Evolutionary conservation across 2,888 invertebrate genomes (phyloP), one percentile per base, ranked within the genome.

Genomic region (Notodonta ziczac): DNA sequence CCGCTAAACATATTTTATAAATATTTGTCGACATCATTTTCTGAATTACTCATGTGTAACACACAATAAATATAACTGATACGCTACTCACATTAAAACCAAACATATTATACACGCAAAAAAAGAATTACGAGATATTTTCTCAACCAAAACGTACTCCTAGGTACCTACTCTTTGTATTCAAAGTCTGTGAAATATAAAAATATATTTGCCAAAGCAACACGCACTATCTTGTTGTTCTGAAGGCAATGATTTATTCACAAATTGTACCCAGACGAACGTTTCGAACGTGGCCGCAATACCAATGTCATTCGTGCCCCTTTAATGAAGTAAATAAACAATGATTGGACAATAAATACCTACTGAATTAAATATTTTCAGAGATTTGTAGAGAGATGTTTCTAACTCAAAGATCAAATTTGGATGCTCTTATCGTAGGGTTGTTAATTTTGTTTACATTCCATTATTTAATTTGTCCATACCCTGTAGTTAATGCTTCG

Each of bases 151-250:
- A 69, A 71, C 62, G 63, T 69, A 10, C 9, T 50, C 52, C 63
- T 40, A 55, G 46, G n/a, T n/a, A 57, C 32, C 62, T 60, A 62
- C 61, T 67, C 63, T 71, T 69, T 69, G 66, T 81, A 82, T 85
- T 83, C 75, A 82, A 82, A 83, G 77, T 79, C 72, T 78, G 78
- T 77, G 80, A 85, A 84, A 85, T 82, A 82, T 83, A 84, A 83
- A 84, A 86, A 84, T 82, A 85, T 86, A 88, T 89, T 88, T 85
- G 80, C 83, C 85, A 86, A 86, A 86, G 87, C 78, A 84, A 85
- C 86, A 90, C 89, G 87, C 89, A 89, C 89, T 90, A 89, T 90
- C 88, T 89, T 76, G 82, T 84, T 86, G 88, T 86, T 80, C 76
- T 73, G 73, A 77, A 85, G 83, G 88, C 84, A 87, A 89, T 89